Evolutionary conservation across 2,888 invertebrate species (phyloP).

Genomic region (Brachyptera risi): DNA sequence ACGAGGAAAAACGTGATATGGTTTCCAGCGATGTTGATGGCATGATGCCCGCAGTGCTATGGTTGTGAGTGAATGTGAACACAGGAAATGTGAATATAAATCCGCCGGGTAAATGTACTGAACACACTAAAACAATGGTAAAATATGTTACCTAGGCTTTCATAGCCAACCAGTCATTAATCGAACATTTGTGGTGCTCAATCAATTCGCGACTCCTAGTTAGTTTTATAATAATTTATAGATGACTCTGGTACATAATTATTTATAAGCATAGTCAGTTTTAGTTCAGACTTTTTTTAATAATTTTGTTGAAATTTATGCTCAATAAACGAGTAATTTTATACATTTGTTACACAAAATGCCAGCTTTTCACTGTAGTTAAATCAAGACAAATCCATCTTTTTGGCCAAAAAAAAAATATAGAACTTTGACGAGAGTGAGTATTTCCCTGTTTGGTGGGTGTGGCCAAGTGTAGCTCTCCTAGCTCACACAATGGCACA

Average conservation of each 20-base stretch:
- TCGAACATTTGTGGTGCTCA: neutral
- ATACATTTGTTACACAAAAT: conserved; percentile 32
- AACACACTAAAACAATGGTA: too few relatives aligned
- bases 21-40: conserved; percentile 10
- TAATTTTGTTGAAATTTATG: conserved; percentile 21
- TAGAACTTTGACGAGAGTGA: too few relatives aligned
- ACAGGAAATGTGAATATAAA: conserved; percentile 30
- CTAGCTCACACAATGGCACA: too few relatives aligned
- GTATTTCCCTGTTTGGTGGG: neutral
- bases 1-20: neutral
- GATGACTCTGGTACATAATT: too few relatives aligned
- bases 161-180: conserved; percentile 3
- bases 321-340: conserved; percentile 33
- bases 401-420: neutral
- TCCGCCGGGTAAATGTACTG: too few relatives aligned
- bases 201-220: conserved; percentile 9
- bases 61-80: conserved; percentile 32
- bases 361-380: conserved; percentile 18
- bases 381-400: neutral
- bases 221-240: neutral
- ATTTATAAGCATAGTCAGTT: too few relatives aligned
- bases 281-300: conserved; percentile 9
- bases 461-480: too few relatives aligned
- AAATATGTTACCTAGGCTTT: too few relatives aligned
- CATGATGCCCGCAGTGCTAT: conserved; percentile 21